Base-by-base conservation (phyloP, 1,140 invertebrate species). In the Drosophila arizonae region DNA sequence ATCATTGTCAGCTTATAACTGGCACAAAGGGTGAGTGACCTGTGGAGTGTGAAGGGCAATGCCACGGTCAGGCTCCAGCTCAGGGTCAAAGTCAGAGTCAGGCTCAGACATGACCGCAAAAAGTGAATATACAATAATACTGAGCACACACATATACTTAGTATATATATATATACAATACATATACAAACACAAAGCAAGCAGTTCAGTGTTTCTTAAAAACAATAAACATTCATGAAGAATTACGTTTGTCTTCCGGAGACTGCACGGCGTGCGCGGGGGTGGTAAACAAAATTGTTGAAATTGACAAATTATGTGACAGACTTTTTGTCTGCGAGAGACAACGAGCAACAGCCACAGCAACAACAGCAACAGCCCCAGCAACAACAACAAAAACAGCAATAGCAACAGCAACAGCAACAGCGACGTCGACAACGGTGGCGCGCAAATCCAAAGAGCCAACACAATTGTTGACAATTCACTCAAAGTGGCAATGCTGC, bases 401-500 rank as follows among this genome's bases (percentile, higher is more conserved):
- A 45, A 10, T 11, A 17, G 1, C n/a, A 9, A 17, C 43, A 45
- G 1, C n/a, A 9, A 17, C 43, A 45, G 15, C 43, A 45, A 64
- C 43, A 43, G 56, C 11, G 15, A 39, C 10, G 15, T 33, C 43
- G 39, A 60, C 17, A 61, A 60, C 26, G 57, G 61, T 65, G 64
- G 73, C 77, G 48, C 64, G 72, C 77, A 79, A 86, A 86, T 86
- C 82, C 82, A 67, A 86, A 86, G 81, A 86, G 81, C 78, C 78
- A 86, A 85, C 72, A 88, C 79, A 80, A 87, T 87, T 87, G 82
- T 87, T 87, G 84, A 87, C 84, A 87, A 84, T 88, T 87, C 84
- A 87, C 84, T 87, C 84, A 84, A 88, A 88, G 73, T 72, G 79
- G 52, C 52, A 54, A 39, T 52, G 28, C 4, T 30, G 28, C 28